Evolutionary conservation across 2,888 invertebrate species (phyloP).

Genomic region (Callosobruchus maculatus): DNA sequence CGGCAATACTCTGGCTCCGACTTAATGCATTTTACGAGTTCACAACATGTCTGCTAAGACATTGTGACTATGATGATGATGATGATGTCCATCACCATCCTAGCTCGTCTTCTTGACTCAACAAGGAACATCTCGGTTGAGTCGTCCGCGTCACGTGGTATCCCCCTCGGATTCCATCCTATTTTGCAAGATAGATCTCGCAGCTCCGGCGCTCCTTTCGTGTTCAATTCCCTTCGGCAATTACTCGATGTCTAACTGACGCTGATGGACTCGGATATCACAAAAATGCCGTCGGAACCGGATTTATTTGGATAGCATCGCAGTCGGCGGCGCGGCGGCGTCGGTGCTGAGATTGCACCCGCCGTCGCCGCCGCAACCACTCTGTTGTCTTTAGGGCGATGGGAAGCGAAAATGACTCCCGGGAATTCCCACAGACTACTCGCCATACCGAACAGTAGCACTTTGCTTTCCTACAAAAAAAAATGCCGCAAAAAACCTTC

Average conservation of each 20-base stretch:
- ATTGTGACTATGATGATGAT: too few species aligned
- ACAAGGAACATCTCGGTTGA: not conserved
- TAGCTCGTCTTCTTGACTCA: too few species aligned
- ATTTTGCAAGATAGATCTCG: not conserved
- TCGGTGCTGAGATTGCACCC: constrained; percentile 6
- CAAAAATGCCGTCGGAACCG: constrained; percentile 4
- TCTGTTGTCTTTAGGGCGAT: not conserved
- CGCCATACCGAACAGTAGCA: not conserved
- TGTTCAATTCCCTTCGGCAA: constrained; percentile 34
- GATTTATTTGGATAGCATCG: constrained; percentile 17
- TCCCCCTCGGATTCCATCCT: not conserved
- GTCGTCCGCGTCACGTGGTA: not conserved
- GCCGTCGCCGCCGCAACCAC: not conserved
- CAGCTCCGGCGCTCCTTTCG: constrained; percentile 18
- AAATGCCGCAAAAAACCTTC: too few species aligned
- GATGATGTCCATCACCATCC: too few species aligned
- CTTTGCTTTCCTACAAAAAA: not conserved
- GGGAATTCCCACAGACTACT: not conserved
- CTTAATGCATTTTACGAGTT: too few species aligned
- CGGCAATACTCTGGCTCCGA: too few species aligned
- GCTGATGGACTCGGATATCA: constrained; percentile 30
- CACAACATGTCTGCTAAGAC: too few species aligned
- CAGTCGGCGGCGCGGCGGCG: not conserved
- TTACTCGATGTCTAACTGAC: constrained; percentile 36
- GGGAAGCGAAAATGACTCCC: not conserved